These are phyloP conservation scores for Clarias platycephalus DNA, from an alignment of 2,797 vertebrate genomes.

Conservation along the genomic window DNA sequence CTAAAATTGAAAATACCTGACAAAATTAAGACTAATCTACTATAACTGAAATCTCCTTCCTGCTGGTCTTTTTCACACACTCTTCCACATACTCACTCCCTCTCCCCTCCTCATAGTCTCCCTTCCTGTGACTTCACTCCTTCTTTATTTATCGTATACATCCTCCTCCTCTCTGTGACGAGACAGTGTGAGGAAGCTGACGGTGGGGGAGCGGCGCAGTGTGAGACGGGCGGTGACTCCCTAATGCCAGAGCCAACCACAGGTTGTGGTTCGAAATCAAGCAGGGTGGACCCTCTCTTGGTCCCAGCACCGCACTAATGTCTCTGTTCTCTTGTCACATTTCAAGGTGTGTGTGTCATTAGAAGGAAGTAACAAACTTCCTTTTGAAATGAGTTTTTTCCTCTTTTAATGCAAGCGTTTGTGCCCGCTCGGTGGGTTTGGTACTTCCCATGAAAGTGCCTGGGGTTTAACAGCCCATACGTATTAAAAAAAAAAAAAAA, in stretches of 20 bases:
- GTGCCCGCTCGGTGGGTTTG: not conserved
- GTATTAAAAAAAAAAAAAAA: not conserved
- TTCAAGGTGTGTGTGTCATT: slow-evolving; percentile 13
- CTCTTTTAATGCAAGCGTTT: not conserved
- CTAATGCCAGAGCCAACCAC: not conserved
- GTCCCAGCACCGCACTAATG: not conserved
- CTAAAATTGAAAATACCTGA: too few species aligned
- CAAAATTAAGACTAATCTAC: not conserved
- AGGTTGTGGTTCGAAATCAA: slow-evolving; percentile 9
- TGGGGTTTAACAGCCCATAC: not conserved
- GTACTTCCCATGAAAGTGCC: not conserved
- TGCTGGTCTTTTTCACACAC: not conserved
- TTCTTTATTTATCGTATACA: not conserved
- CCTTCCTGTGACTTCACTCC: not conserved
- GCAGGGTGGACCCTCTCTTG: slow-evolving; percentile 3
- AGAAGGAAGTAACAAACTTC: slow-evolving; percentile 34
- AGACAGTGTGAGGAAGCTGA: not conserved
- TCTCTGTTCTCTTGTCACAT: not conserved
- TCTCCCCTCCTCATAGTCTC: not conserved
- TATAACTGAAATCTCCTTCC: not conserved
- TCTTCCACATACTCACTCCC: not conserved
- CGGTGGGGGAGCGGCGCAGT: not conserved
- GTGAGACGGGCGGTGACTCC: not conserved
- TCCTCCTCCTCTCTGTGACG: not conserved
- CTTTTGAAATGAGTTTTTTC: slow-evolving; percentile 7